Evolutionary conservation across 2,888 invertebrate genomes (phyloP).

Genomic region (Andricus quercusramuli): DNA sequence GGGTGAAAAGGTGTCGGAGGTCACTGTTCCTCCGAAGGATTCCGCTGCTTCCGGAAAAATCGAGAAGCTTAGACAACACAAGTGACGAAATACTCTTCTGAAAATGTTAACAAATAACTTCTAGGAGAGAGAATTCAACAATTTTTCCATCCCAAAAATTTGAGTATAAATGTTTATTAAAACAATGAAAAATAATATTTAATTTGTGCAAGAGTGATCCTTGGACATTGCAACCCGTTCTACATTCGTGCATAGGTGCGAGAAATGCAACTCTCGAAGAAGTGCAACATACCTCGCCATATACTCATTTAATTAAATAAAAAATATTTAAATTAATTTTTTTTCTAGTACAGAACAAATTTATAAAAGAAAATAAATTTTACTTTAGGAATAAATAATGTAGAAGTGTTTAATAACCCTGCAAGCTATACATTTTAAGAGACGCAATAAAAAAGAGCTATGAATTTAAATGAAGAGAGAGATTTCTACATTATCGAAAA

Average conservation of each 20-base stretch:
- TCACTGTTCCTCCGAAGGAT: slow-evolving; percentile 35
- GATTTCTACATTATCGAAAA: slow-evolving; percentile 34
- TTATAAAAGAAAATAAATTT: neutral
- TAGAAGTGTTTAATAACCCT: neutral
- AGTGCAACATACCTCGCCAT: neutral
- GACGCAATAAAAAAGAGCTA: slow-evolving; percentile 1
- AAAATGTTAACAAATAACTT: neutral
- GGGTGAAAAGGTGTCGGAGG: slow-evolving; percentile 61
- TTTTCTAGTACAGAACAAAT: too few relatives aligned
- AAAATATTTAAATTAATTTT: too few relatives aligned
- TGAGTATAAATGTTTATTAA: too few relatives aligned
- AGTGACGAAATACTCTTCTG: neutral
- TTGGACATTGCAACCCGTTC: neutral
- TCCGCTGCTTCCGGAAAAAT: slow-evolving; percentile 13
- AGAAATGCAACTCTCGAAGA: neutral
- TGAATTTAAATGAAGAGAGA: slow-evolving; percentile 34
- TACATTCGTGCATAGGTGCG: neutral
- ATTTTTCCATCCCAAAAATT: too few relatives aligned
- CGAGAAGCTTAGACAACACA: neutral
- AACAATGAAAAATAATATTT: too few relatives aligned
- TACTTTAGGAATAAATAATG: neutral
- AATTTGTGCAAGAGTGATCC: neutral
- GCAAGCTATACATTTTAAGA: neutral
- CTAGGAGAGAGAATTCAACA: too few relatives aligned
- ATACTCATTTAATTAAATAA: neutral